Conservation (phyloP, 2,888 invertebrate genomes). For the Trisateles emortualis region DNA sequence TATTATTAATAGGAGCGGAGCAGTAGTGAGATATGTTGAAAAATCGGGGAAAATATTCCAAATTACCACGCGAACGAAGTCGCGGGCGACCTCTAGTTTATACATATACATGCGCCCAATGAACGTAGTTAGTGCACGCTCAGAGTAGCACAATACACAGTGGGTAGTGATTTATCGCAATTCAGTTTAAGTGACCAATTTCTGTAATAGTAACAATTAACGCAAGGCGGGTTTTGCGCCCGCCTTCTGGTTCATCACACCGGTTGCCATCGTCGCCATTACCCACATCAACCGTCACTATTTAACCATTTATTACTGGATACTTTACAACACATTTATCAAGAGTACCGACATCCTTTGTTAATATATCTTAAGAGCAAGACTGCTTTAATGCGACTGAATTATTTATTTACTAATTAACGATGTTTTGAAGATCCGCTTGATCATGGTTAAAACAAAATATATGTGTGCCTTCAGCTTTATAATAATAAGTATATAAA, state of each 20-base stretch:
- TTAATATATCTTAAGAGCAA: background rate
- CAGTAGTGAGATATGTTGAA: too few species aligned
- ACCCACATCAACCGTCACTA: constrained; percentile 31
- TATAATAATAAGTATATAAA: too few species aligned
- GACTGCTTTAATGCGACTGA: background rate
- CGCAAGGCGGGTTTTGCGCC: constrained; percentile 52
- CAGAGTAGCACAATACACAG: constrained; percentile 28
- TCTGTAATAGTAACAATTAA: constrained; percentile 74
- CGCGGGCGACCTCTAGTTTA: too few species aligned
- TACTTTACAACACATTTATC: constrained; percentile 11
- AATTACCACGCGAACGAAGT: too few species aligned
- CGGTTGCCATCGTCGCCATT: constrained; percentile 38
- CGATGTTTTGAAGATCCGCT: background rate
- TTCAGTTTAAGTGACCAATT: constrained; percentile 73
- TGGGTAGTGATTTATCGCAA: constrained; percentile 68
- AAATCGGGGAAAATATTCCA: too few species aligned
- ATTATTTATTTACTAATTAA: background rate
- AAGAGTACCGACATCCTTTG: constrained; percentile 1
- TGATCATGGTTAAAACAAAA: background rate
- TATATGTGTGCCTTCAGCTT: background rate
- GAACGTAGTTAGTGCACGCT: constrained; percentile 46
- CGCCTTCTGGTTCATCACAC: constrained; percentile 41
- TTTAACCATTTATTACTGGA: constrained; percentile 25
- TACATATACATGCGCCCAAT: too few species aligned
- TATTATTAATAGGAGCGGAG: too few species aligned